Percentiles rank a stretch among this genome's conserved stretches.
These are phyloP conservation scores for Halcyon leucocephala DNA, from an alignment of 2,797 vertebrate genomes.

Conservation along the genomic window DNA sequence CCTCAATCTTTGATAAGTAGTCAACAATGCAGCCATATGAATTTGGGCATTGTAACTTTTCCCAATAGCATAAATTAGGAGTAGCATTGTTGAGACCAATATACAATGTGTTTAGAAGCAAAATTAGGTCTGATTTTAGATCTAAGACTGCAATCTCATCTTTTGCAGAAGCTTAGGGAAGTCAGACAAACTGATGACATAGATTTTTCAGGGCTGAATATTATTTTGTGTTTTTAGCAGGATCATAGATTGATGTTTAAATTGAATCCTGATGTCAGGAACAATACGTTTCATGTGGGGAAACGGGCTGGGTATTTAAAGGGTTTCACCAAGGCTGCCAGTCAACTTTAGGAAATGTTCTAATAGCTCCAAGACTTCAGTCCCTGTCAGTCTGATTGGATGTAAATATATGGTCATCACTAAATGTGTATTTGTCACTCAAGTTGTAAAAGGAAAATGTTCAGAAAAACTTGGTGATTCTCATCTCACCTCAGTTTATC, in stretches of 20 bases:
- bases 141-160: neutral
- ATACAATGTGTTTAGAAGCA: neutral
- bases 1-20: neutral
- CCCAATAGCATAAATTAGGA: neutral
- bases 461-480: neutral
- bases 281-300: neutral
- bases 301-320: neutral
- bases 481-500: neutral
- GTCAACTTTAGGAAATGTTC: neutral
- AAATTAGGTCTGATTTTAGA: neutral
- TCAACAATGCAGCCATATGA: neutral
- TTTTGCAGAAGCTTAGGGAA: neutral
- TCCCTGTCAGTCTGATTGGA: neutral
- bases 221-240: neutral
- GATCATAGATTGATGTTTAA: neutral
- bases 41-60: neutral
- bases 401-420: neutral
- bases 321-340: neutral
- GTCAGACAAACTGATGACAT: conserved; percentile 15
- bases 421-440: neutral
- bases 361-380: neutral
- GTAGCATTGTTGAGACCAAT: neutral
- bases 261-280: conserved; percentile 5
- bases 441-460: neutral
- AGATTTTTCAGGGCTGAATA: neutral